Conservation (phyloP, 2,797 vertebrate genomes). For the Spinus pinus region DNA sequence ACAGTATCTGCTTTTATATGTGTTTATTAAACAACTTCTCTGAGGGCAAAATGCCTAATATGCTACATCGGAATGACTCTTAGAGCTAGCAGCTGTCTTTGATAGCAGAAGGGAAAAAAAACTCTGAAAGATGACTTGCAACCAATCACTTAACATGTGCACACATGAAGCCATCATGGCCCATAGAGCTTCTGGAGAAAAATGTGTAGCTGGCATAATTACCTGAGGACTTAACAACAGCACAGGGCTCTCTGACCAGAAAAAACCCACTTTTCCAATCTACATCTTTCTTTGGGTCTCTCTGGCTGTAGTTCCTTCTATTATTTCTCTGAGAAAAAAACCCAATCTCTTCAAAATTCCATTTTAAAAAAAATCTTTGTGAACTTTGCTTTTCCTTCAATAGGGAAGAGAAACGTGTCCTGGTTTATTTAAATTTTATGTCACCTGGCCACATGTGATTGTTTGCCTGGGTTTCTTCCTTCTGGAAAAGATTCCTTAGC, state of each 20-base stretch:
- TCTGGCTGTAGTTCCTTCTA: not conserved
- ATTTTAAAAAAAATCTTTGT: not conserved
- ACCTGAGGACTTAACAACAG: not conserved
- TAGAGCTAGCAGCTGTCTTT: not conserved
- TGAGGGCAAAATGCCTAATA: not conserved
- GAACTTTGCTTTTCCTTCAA: not conserved
- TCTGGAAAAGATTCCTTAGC: not conserved
- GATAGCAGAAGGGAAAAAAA: not conserved
- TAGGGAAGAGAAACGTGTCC: not conserved
- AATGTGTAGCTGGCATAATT: not conserved
- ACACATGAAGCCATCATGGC: not conserved
- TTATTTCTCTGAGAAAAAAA: not conserved
- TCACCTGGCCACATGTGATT: not conserved
- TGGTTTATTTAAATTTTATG: not conserved
- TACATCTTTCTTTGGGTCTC: not conserved
- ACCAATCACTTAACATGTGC: not conserved
- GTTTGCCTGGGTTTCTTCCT: not conserved
- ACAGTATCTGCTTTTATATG: not conserved
- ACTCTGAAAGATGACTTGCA: fast-evolving
- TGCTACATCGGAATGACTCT: not conserved
- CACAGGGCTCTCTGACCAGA: not conserved
- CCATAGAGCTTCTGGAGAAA: not conserved
- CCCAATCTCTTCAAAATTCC: not conserved
- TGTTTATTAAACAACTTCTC: not conserved
- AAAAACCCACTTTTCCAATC: not conserved